A percentile compares a stretch with the other conserved stretches of the same genome.
Evolutionary conservation across 2,888 invertebrate species (phyloP).

Genomic region (Lucinisca nassula): DNA sequence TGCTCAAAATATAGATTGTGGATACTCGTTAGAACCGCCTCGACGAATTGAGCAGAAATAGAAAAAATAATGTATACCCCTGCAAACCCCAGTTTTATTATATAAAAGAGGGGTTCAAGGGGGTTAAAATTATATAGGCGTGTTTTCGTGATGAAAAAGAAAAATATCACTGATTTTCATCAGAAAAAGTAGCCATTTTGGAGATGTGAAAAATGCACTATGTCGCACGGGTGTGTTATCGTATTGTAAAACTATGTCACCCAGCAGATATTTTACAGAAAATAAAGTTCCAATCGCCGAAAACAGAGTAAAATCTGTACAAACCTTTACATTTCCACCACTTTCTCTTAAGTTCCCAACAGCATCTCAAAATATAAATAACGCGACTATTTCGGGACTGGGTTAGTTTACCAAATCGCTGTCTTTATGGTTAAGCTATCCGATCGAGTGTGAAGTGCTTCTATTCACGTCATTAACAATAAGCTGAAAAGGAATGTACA

Average conservation of each 20-base stretch:
- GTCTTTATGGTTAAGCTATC: not conserved
- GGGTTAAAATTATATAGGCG: no score
- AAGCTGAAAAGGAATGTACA: not conserved
- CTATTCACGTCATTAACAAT: not conserved
- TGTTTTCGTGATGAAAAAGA: no score
- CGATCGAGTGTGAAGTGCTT: conserved; percentile 2
- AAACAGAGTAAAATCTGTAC: not conserved
- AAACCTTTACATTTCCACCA: not conserved
- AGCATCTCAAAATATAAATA: not conserved
- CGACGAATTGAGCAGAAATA: no score
- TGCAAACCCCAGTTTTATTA: no score
- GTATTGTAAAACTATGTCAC: not conserved
- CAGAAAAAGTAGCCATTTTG: no score
- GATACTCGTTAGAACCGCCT: no score
- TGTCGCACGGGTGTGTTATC: no score
- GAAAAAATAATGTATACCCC: no score
- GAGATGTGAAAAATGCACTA: no score
- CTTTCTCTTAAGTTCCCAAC: not conserved
- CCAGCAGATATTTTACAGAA: not conserved
- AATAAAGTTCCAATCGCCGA: not conserved
- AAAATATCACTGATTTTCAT: no score
- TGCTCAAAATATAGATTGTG: no score
- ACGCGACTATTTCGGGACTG: not conserved
- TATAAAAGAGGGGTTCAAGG: no score
- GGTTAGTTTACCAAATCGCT: not conserved